Base-by-base conservation (phyloP, 2,888 invertebrate species). In the Diplolepis rosae region DNA sequence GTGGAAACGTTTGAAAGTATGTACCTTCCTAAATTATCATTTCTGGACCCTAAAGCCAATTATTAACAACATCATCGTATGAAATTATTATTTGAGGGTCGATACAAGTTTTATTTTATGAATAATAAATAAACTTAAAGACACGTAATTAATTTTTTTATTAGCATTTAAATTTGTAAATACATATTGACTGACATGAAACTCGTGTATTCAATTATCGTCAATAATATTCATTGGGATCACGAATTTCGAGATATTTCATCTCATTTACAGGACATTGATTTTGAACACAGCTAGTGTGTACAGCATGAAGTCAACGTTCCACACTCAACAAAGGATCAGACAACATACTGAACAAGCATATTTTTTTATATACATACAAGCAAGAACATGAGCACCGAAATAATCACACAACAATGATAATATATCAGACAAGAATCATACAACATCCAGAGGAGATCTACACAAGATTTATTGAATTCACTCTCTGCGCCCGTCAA, bases 331-430 rank as follows among this genome's bases (percentile, higher is more conserved):
- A 24, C 24, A n/a, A 61, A 39, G 61, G 61, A 61, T 42, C 61
- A 61, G n/a, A 61, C 39, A 39, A 61, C 39, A 39, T 61, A 18
- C 9, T 56, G 18, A 61, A 61, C 35, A 24, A 35, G 22, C 56
- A 61, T 61, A 56, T 56, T 18, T 56, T 56, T 13, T 61, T 35
- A 61, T 24, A 61, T 61, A 27, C 22, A 39, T 61, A 39, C 39
- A 35, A 24, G n/a, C 35, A 61, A 39, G 35, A 61, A 39, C 61
- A 61, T 61, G 24, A 35, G 56, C 35, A 35, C 56, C 35, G 56
- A 56, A 61, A 24, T 61, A 39, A 24, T 61, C 39, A 61, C 61
- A 61, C 61, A 61, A 61, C 61, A 61, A n/a, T n/a, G 15, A 61
- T 61, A 18, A 24, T 61, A 35, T 39, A 61, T 35, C 24, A 35